phyloP scores from a whole-genome alignment of 2,888 invertebrate species.

The Lasiommata megera region DNA sequence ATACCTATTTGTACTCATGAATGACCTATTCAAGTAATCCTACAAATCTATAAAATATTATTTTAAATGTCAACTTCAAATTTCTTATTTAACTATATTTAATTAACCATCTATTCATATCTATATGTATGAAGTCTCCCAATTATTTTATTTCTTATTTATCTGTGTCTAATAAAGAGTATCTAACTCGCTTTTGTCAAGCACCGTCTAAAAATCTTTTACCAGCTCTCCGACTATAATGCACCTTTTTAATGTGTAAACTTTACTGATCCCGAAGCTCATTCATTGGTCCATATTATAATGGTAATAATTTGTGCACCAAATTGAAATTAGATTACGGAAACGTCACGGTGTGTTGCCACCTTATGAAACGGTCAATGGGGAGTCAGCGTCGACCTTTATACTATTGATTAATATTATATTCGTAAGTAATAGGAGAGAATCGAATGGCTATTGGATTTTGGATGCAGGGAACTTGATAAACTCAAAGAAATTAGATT shows the following conservation, averaged over 20 bases:
- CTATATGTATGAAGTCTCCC: too few relatives aligned
- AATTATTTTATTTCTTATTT: too few relatives aligned
- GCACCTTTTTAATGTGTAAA: slow-evolving; percentile 26
- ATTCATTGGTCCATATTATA: slow-evolving; percentile 65
- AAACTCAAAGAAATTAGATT: too few relatives aligned
- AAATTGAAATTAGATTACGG: slow-evolving; percentile 77
- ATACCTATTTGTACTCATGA: too few relatives aligned
- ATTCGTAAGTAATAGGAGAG: slow-evolving; percentile 61
- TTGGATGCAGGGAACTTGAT: slow-evolving; percentile 3
- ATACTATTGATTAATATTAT: slow-evolving; percentile 69
- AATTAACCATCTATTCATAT: too few relatives aligned
- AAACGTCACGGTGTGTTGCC: slow-evolving; percentile 65
- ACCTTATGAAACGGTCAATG: slow-evolving; percentile 73
- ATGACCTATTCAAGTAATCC: too few relatives aligned
- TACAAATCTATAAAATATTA: too few relatives aligned
- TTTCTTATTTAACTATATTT: too few relatives aligned
- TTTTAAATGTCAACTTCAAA: too few relatives aligned
- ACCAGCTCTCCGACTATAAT: neutral
- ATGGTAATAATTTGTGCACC: slow-evolving; percentile 64
- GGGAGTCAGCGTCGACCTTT: slow-evolving; percentile 65
- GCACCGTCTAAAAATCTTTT: neutral
- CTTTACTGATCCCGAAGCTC: slow-evolving; percentile 65
- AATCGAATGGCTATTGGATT: slow-evolving; percentile 32
- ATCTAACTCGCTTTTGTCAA: neutral
- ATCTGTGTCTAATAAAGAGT: too few relatives aligned